Percentiles rank a stretch among this genome's conserved stretches.
Evolutionary conservation across 2,888 invertebrate species (phyloP).

Genomic region (Pimpla rufipes): DNA sequence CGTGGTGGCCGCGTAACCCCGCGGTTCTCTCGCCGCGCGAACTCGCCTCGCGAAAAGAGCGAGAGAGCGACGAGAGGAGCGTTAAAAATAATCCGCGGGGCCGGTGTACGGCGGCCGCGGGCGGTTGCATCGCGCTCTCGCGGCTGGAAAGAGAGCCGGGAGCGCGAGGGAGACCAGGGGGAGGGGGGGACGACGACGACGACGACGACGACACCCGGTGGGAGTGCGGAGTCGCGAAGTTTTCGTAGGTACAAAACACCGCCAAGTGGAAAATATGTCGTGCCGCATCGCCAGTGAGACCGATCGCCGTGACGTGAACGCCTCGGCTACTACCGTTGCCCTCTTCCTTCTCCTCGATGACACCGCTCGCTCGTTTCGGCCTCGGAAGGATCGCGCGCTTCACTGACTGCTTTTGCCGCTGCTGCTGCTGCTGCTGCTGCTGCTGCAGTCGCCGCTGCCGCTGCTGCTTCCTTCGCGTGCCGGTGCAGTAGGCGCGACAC

Average conservation of each 20-base stretch:
- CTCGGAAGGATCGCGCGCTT: slow-evolving; percentile 26
- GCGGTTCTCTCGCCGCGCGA: slow-evolving; percentile 15
- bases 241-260: slow-evolving; percentile 1
- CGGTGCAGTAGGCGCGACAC: too few relatives aligned
- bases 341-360: slow-evolving; percentile 37
- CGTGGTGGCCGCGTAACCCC: slow-evolving; percentile 14
- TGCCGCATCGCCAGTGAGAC: slow-evolving; percentile 47
- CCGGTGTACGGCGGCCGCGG: slow-evolving; percentile 17
- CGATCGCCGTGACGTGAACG: slow-evolving; percentile 53
- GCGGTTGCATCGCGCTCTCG: slow-evolving; percentile 57
- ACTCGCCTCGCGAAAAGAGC: slow-evolving; percentile 17
- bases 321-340: slow-evolving; percentile 19
- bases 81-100: slow-evolving; percentile 61
- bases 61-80: slow-evolving; percentile 19
- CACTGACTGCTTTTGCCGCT: slow-evolving; percentile 22
- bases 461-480: too few relatives aligned
- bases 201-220: neutral
- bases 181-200: neutral
- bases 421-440: neutral
- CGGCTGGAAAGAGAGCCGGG: neutral
- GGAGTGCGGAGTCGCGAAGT: slow-evolving; percentile 5
- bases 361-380: slow-evolving; percentile 19
- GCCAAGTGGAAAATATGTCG: slow-evolving; percentile 46
- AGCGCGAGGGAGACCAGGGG: neutral
- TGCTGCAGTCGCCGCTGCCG: slow-evolving; percentile 17